Conservation (phyloP, 1,140 invertebrate species). For the Melipona quadrifasciata region DNA sequence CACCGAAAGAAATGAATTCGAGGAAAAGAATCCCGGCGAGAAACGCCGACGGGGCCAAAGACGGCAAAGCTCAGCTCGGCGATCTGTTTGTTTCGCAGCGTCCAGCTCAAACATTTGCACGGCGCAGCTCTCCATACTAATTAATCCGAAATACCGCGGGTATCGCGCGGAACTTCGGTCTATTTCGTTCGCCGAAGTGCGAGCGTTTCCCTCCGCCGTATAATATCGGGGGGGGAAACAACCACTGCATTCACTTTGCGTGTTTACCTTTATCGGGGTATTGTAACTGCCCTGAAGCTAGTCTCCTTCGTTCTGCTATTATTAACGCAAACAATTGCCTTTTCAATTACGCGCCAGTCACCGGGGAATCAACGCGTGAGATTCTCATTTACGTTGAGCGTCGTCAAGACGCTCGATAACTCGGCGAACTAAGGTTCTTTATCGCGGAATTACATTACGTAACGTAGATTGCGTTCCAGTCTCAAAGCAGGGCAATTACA, state of each 20-base stretch:
- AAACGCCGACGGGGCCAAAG: too few species aligned
- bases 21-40: too few species aligned
- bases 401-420: background rate
- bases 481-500: background rate
- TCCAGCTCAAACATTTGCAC: too few species aligned
- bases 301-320: background rate
- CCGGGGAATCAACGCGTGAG: background rate
- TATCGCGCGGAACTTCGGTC: background rate
- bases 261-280: background rate
- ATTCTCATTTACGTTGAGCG: background rate
- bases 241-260: background rate
- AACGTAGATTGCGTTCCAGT: background rate
- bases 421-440: background rate
- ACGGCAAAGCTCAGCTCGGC: too few species aligned
- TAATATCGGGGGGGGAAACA: background rate
- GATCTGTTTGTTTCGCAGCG: too few species aligned
- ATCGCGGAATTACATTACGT: background rate
- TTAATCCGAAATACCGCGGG: too few species aligned
- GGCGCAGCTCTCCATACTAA: too few species aligned
- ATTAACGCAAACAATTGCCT: background rate
- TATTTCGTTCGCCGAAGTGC: background rate
- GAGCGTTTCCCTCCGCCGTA: background rate
- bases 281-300: background rate
- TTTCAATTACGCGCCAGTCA: background rate
- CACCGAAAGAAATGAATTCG: background rate